Conservation (phyloP, 2,888 invertebrate genomes). For the Epirrhoe alternata region DNA sequence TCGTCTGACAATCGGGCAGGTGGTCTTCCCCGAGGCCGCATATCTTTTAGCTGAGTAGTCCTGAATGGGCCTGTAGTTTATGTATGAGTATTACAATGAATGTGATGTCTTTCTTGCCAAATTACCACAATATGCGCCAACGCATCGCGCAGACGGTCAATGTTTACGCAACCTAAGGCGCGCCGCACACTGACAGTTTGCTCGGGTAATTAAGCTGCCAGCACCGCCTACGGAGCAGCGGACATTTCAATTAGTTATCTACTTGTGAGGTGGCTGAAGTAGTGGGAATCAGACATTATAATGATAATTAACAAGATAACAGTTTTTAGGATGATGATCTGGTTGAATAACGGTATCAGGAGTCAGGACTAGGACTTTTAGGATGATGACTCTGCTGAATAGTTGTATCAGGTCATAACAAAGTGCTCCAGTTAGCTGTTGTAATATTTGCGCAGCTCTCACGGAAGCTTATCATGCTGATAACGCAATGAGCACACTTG, state of each 20-base stretch:
- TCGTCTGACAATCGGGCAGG: no score
- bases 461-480: constrained; percentile 55
- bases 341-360: not conserved
- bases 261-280: not conserved
- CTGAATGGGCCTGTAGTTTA: no score
- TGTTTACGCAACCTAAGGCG: not conserved
- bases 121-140: not conserved
- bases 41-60: no score
- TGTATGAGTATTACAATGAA: not conserved
- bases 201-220: not conserved
- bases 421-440: constrained; percentile 52
- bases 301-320: not conserved
- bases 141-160: not conserved
- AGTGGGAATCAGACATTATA: not conserved
- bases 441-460: constrained; percentile 58
- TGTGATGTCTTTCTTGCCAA: not conserved
- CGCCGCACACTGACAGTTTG: not conserved
- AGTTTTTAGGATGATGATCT: not conserved
- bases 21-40: no score
- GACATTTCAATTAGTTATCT: not conserved
- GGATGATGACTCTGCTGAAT: not conserved
- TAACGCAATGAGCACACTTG: constrained; percentile 58
- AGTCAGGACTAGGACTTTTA: no score
- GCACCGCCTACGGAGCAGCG: not conserved
- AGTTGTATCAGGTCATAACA: constrained; percentile 37